Evolutionary conservation across 2,888 invertebrate species (phyloP).

Genomic region (Drosophila monieri): DNA sequence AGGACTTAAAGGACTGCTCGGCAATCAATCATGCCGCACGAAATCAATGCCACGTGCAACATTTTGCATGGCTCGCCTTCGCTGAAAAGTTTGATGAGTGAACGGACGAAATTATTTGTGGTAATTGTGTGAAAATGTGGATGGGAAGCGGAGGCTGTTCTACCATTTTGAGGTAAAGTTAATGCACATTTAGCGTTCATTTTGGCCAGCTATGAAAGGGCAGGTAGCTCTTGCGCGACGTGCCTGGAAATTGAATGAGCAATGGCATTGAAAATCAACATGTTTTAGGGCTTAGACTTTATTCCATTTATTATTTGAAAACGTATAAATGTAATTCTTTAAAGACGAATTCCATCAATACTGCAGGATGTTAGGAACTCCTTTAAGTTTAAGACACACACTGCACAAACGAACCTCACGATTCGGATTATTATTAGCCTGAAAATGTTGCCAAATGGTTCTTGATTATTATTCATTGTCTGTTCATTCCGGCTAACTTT

Average conservation of each 20-base stretch:
- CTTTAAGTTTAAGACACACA: not conserved
- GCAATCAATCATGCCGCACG: constrained; percentile 26
- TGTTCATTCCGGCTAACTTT: constrained; percentile 45
- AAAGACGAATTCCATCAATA: not conserved
- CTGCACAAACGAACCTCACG: constrained; percentile 13
- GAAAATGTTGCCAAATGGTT: constrained; percentile 69
- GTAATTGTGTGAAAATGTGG: constrained; percentile 23
- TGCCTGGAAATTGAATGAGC: constrained; percentile 61
- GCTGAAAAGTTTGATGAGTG: constrained; percentile 11
- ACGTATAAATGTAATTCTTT: not conserved
- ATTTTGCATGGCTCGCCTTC: constrained; percentile 25
- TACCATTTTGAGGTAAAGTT: constrained; percentile 34
- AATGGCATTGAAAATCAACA: constrained; percentile 48
- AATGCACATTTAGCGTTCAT: constrained; percentile 44
- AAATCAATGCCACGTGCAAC: constrained; percentile 41
- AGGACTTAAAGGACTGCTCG: constrained; percentile 12
- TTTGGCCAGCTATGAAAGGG: not conserved
- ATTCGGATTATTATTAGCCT: constrained; percentile 64
- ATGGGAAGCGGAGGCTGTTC: constrained; percentile 4
- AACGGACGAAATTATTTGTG: constrained; percentile 35
- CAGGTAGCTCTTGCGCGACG: constrained; percentile 52
- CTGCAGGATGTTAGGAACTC: not conserved
- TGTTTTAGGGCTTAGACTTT: not conserved
- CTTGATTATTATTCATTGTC: constrained; percentile 76
- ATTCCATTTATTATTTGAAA: not conserved